Percentiles rank a stretch among this genome's conserved stretches.
These are phyloP conservation scores for Nomada fabriciana DNA, from an alignment of 2,888 invertebrate genomes.

Conservation along the genomic window DNA sequence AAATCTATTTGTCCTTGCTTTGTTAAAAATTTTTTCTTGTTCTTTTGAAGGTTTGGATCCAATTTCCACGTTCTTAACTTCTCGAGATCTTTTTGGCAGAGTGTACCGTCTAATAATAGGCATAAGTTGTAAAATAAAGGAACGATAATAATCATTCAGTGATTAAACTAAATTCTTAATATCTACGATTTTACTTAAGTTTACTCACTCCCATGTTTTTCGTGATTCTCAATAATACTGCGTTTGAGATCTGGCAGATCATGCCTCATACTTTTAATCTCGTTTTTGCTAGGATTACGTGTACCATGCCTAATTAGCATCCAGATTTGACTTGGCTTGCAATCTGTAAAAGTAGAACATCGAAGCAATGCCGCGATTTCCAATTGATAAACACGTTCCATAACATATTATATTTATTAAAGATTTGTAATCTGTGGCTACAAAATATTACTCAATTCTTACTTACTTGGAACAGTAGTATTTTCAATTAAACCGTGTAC, in stretches of 20 bases:
- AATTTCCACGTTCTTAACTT: slow-evolving; percentile 88
- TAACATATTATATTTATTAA: neutral
- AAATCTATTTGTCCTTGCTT: slow-evolving; percentile 87
- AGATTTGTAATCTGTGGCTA: neutral
- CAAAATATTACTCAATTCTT: neutral
- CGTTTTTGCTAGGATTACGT: slow-evolving; percentile 87
- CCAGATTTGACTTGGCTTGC: slow-evolving; percentile 90
- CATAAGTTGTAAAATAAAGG: neutral
- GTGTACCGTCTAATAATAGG: slow-evolving; percentile 56
- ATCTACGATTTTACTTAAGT: neutral
- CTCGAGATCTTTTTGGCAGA: slow-evolving; percentile 89
- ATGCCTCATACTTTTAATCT: slow-evolving; percentile 86
- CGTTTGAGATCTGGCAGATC: slow-evolving; percentile 86
- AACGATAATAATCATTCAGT: too few species aligned
- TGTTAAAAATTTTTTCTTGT: slow-evolving; percentile 87
- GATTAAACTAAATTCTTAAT: neutral
- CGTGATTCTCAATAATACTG: slow-evolving; percentile 88
- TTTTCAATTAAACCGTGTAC: slow-evolving; percentile 84
- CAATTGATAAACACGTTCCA: neutral
- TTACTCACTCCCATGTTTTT: slow-evolving; percentile 85
- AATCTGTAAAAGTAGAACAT: slow-evolving; percentile 84
- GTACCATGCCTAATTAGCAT: slow-evolving; percentile 90
- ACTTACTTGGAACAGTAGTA: slow-evolving; percentile 38
- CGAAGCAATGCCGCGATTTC: too few species aligned
- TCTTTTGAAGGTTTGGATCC: slow-evolving; percentile 86